These are phyloP conservation scores for Semotilus atromaculatus DNA, from an alignment of 2,797 vertebrate genomes.

Conservation along the genomic window DNA sequence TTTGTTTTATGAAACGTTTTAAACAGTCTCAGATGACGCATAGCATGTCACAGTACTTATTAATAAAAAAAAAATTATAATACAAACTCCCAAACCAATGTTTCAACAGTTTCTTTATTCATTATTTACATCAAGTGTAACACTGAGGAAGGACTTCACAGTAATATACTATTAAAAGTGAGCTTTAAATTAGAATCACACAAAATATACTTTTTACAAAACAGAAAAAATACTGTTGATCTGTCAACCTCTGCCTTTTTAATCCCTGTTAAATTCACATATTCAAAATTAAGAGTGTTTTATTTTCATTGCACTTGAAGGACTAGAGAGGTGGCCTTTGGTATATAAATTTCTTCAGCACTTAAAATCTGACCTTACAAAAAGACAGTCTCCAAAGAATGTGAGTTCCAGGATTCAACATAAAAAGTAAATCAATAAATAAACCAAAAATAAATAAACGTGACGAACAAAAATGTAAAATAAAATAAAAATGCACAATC, in stretches of 20 bases:
- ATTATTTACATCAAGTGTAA: conserved; percentile 99
- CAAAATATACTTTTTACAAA: conserved; percentile 93
- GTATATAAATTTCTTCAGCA: conserved; percentile 77
- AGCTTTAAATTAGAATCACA: conserved; percentile 98
- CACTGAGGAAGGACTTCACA: conserved; percentile 99
- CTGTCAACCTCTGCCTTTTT: conserved; percentile 80
- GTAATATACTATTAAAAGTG: conserved; percentile 92
- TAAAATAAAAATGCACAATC: conserved; percentile 27
- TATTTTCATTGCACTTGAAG: conserved; percentile 83
- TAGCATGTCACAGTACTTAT: neutral
- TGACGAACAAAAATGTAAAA: conserved; percentile 54
- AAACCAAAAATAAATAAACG: conserved; percentile 70
- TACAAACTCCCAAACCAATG: conserved; percentile 46
- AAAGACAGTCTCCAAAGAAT: conserved; percentile 52
- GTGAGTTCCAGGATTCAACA: conserved; percentile 61
- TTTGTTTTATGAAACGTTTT: neutral
- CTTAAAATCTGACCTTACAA: conserved; percentile 68
- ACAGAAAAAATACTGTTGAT: conserved; percentile 86
- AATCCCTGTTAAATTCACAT: conserved; percentile 85
- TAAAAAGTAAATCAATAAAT: conserved; percentile 62
- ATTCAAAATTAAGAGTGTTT: conserved; percentile 73
- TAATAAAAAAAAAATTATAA: neutral
- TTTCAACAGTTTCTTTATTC: conserved; percentile 79
- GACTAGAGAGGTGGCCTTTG: conserved; percentile 84
- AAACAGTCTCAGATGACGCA: neutral